Base-by-base conservation (phyloP, 2,797 vertebrate genomes). In the Leuciscus waleckii region DNA sequence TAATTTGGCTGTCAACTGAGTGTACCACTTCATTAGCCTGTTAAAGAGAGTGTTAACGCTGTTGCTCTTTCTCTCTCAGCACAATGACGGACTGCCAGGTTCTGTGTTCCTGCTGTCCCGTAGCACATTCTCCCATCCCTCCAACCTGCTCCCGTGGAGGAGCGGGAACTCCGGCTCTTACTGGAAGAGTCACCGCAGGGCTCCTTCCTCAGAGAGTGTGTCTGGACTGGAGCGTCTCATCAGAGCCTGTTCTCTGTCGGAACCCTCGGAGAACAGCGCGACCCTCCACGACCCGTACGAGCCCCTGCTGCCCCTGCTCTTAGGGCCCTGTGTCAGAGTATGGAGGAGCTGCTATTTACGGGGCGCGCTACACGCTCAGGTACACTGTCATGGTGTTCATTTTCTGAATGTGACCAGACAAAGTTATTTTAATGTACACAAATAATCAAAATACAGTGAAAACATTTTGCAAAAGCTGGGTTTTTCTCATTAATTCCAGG, bases 301-400 rank as follows among this genome's bases (percentile, higher is more conserved):
- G 82, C 93, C 96, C 73, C 91, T 99, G 14, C 91, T 97, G 77
- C 97, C 98, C 75, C 92, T 95, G n/a, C 94, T 95, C 0, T 84
- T 95, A 6, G 97, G 95, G 56, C 97, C 98, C 78, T 96, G 95
- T 39, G 78, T 98, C 89, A 92, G 92, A 10, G 91, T 99, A 83
- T 99, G 98, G 98, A 95, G 90, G 87, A 96, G 96, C 80, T 99
- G 98, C 90, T 99, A 98, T 94, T 95, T 98, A 81, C 94, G 97
- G 54, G 97, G 96, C 83, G 94, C 95, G 21, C 95, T 96, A 10
- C 96, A 97, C 51, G 91, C 94, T 9, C 96, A 97, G 98, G 98
- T 98, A 93, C 29, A 58, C 56, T 35, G 23, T 37, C n/a, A 54
- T 21, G 9, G 13, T 49, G 17, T 68, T 73, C 7, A 49, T 29